Conservation (phyloP, 2,888 invertebrate species). For the Heteromurus nitidus region DNA sequence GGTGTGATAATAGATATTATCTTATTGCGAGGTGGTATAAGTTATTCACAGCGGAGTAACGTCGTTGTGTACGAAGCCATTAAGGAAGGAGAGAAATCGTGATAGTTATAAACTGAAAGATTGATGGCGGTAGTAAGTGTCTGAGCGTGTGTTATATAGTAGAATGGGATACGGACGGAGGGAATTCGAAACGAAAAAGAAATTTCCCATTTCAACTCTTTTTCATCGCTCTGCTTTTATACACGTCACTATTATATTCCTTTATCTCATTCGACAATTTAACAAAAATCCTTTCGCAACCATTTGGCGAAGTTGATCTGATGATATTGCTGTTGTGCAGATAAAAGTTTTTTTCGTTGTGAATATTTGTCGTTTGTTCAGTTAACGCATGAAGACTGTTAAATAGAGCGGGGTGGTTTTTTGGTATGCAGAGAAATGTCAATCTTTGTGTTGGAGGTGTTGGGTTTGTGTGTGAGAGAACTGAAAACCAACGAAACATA, state of each 20-base stretch:
- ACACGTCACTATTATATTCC: constrained; percentile 29
- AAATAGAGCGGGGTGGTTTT: background rate
- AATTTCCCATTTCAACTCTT: constrained; percentile 44
- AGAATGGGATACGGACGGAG: constrained; percentile 4
- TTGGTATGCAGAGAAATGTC: constrained; percentile 28
- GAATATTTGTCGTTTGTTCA: no score
- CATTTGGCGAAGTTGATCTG: no score
- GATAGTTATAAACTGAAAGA: constrained; percentile 55
- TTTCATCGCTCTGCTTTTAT: background rate
- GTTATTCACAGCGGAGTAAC: constrained; percentile 4
- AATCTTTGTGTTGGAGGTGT: constrained; percentile 22
- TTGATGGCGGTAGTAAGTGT: constrained; percentile 29
- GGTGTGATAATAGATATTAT: constrained; percentile 16
- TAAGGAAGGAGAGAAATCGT: constrained; percentile 54
- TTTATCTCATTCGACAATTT: constrained; percentile 42
- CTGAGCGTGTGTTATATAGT: background rate
- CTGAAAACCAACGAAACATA: constrained; percentile 11
- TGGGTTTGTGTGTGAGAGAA: constrained; percentile 3
- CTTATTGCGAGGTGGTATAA: constrained; percentile 19
- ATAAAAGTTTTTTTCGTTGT: background rate
- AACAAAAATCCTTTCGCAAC: constrained; percentile 17
- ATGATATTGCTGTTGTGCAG: background rate
- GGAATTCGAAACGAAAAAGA: constrained; percentile 46
- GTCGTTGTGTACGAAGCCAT: constrained; percentile 14
- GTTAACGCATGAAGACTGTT: background rate